phyloP scores from a whole-genome alignment of 2,888 invertebrate genomes.

The Lapara coniferarum region DNA sequence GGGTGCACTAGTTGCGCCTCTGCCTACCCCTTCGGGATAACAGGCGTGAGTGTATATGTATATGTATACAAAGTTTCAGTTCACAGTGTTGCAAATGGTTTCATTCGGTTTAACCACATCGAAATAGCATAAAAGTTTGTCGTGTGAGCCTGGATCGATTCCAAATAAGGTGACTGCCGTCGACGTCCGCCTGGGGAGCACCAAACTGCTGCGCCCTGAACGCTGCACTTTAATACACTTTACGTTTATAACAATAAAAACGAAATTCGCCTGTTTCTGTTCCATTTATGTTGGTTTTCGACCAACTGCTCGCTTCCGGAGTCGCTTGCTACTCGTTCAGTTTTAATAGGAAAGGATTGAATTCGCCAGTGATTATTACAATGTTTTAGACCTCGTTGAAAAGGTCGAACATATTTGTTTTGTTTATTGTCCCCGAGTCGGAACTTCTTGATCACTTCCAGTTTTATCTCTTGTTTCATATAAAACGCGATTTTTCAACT shows the following conservation, averaged over 20 bases:
- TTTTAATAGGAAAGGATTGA: conserved; percentile 73
- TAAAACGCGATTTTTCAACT: not conserved
- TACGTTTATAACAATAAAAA: conserved; percentile 47
- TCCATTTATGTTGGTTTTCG: conserved; percentile 44
- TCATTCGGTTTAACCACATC: conserved; percentile 73
- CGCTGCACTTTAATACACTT: conserved; percentile 41
- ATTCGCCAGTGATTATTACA: conserved; percentile 66
- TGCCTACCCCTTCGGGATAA: too few relatives aligned
- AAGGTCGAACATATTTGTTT: conserved; percentile 28
- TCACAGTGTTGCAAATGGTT: conserved; percentile 55
- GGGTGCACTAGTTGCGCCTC: too few relatives aligned
- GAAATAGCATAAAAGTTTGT: conserved; percentile 79
- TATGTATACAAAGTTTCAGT: conserved; percentile 46
- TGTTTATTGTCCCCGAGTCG: conserved; percentile 23
- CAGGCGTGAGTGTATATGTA: too few relatives aligned
- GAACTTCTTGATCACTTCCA: not conserved
- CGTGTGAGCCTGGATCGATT: conserved; percentile 70
- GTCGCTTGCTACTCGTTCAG: conserved; percentile 61
- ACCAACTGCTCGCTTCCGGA: conserved; percentile 68
- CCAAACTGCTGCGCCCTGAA: conserved; percentile 49
- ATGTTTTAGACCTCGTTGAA: conserved; percentile 46
- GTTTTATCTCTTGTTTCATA: not conserved
- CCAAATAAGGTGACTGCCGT: conserved; percentile 81
- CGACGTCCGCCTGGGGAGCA: conserved; percentile 72
- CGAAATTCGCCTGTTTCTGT: conserved; percentile 43